Conservation (phyloP, 2,888 invertebrate species). For the Sinentomon sp. region DNA sequence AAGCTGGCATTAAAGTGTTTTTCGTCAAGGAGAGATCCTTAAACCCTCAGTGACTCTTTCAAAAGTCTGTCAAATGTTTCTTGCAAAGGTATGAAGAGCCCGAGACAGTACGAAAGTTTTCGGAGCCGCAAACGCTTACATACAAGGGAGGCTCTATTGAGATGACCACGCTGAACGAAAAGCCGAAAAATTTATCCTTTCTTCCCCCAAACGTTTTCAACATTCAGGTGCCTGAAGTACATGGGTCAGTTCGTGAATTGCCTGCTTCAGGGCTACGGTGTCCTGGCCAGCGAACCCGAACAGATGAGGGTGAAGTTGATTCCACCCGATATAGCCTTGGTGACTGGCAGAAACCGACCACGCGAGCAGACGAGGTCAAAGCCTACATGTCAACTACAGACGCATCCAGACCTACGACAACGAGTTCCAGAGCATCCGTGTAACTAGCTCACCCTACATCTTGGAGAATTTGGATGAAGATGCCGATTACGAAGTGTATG, state of each 20-base stretch:
- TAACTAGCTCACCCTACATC: conserved; percentile 38
- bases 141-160: too few relatives aligned
- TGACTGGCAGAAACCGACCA: conserved; percentile 45
- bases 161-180: too few relatives aligned
- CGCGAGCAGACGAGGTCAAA: conserved; percentile 38
- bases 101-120: too few relatives aligned
- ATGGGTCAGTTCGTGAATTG: conserved; percentile 57
- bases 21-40: too few relatives aligned
- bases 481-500: conserved; percentile 39
- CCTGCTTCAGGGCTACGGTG: conserved; percentile 55
- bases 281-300: conserved; percentile 42
- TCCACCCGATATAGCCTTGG: conserved; percentile 42
- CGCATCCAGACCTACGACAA: conserved; percentile 23
- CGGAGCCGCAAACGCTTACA: too few relatives aligned
- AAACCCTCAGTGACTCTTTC: too few relatives aligned
- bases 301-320: conserved; percentile 36
- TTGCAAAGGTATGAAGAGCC: too few relatives aligned
- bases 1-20: too few relatives aligned
- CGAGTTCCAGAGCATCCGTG: conserved; percentile 19
- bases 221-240: conserved; percentile 47
- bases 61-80: too few relatives aligned
- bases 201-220: too few relatives aligned
- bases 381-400: conserved; percentile 32
- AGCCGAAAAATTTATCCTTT: too few relatives aligned
- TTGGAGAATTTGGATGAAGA: conserved; percentile 42